These are phyloP conservation scores for Dendrolimus pini DNA, from an alignment of 2,888 invertebrate genomes.

Conservation along the genomic window DNA sequence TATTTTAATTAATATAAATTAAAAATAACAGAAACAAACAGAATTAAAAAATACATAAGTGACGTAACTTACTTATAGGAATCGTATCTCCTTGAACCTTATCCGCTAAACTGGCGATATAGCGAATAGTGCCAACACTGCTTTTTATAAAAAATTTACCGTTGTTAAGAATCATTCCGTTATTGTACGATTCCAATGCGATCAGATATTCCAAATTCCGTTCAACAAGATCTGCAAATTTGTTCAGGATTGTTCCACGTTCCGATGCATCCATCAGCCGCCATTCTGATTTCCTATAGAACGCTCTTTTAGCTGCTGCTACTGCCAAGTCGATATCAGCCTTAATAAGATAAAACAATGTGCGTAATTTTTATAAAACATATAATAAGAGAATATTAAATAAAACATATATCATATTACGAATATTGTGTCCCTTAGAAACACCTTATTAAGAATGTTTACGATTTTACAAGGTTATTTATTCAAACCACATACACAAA, in stretches of 20 bases:
- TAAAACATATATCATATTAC: too few species aligned
- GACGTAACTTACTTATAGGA: slow-evolving; percentile 12
- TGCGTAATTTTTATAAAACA: neutral
- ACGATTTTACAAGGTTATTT: too few species aligned
- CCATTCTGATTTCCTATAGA: slow-evolving; percentile 82
- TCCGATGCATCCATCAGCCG: slow-evolving; percentile 87
- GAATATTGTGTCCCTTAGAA: too few species aligned
- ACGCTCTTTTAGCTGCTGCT: slow-evolving; percentile 83
- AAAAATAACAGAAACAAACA: too few species aligned
- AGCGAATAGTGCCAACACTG: slow-evolving; percentile 76
- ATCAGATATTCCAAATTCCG: slow-evolving; percentile 84
- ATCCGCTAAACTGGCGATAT: slow-evolving; percentile 92
- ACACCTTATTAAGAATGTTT: too few species aligned
- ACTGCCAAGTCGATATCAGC: slow-evolving; percentile 87
- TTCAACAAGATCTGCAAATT: slow-evolving; percentile 86
- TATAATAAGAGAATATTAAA: neutral
- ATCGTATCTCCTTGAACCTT: slow-evolving; percentile 84
- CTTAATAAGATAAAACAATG: slow-evolving; percentile 24
- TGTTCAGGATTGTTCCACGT: slow-evolving; percentile 82
- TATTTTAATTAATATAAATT: too few species aligned
- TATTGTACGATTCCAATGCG: slow-evolving; percentile 92
- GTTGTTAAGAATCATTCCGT: slow-evolving; percentile 86
- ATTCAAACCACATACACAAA: too few species aligned
- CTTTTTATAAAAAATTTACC: slow-evolving; percentile 74
- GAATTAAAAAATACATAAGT: too few species aligned